These are phyloP conservation scores for Mesocentrotus franciscanus DNA, from an alignment of 53 echinoderm and acorn worm genomes.

Conservation along the genomic window DNA sequence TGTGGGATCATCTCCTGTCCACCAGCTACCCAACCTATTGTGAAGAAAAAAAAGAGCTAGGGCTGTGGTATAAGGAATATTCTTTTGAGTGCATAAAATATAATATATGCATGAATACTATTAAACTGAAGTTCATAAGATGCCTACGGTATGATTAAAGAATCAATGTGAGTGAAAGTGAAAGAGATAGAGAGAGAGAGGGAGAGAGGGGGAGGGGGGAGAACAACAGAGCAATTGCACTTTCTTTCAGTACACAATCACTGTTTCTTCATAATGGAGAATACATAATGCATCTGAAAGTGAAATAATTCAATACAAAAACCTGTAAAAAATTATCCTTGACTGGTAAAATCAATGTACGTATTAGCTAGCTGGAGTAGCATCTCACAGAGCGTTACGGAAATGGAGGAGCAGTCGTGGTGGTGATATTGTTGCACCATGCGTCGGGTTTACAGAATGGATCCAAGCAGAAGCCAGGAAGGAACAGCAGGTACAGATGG, in stretches of 20 bases:
- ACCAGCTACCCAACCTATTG: too few species aligned
- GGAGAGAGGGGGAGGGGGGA: too few species aligned
- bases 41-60: too few species aligned
- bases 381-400: background rate
- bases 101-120: too few species aligned
- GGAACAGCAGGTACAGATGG: constrained; percentile 73
- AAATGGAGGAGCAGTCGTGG: background rate
- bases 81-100: too few species aligned
- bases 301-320: background rate
- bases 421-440: constrained; percentile 61
- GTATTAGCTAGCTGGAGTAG: too few species aligned
- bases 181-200: background rate
- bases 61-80: too few species aligned
- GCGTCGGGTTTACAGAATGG: constrained; percentile 72
- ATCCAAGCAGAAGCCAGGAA: constrained; percentile 67
- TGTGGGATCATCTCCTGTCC: too few species aligned
- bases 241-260: too few species aligned
- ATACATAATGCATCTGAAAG: too few species aligned
- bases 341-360: background rate
- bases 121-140: background rate
- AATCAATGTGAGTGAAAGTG: background rate
- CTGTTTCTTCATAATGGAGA: too few species aligned
- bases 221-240: too few species aligned
- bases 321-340: background rate
- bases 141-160: background rate